phyloP scores from a whole-genome alignment of 2,113 vertebrate species.

The Labeo rohita region DNA sequence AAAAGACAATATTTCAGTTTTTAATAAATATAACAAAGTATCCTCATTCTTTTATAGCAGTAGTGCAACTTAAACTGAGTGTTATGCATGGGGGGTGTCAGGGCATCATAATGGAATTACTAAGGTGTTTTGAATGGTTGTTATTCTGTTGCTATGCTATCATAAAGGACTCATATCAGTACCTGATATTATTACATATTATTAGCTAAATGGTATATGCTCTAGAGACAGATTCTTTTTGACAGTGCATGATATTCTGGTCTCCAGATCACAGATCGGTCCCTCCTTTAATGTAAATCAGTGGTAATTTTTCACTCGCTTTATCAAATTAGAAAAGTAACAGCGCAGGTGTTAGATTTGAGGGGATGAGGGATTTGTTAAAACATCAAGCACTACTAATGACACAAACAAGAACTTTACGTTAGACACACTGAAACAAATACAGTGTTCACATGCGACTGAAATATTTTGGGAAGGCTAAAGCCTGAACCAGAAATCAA shows the following conservation, averaged over 20 bases:
- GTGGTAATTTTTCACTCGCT: neutral
- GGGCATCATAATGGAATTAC: too few species aligned
- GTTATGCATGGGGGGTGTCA: too few species aligned
- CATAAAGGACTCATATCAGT: neutral
- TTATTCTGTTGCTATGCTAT: too few species aligned
- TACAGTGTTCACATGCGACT: neutral
- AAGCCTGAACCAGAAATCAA: conserved; percentile 86
- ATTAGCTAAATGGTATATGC: neutral
- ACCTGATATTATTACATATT: neutral
- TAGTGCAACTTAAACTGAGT: too few species aligned
- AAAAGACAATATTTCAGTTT: neutral
- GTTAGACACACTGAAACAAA: neutral
- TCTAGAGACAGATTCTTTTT: neutral
- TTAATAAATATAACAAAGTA: neutral
- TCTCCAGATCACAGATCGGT: neutral
- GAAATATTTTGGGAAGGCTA: conserved; percentile 55
- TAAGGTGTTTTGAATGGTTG: too few species aligned
- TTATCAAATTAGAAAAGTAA: neutral
- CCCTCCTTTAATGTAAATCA: neutral
- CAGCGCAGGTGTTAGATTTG: neutral
- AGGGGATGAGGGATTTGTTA: neutral
- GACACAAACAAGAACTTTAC: neutral
- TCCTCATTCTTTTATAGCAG: neutral
- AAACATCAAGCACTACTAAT: neutral
- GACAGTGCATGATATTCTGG: neutral